Evolutionary conservation across 2,797 vertebrate genomes (phyloP).

Genomic region (Acestrorhynchus altus): DNA sequence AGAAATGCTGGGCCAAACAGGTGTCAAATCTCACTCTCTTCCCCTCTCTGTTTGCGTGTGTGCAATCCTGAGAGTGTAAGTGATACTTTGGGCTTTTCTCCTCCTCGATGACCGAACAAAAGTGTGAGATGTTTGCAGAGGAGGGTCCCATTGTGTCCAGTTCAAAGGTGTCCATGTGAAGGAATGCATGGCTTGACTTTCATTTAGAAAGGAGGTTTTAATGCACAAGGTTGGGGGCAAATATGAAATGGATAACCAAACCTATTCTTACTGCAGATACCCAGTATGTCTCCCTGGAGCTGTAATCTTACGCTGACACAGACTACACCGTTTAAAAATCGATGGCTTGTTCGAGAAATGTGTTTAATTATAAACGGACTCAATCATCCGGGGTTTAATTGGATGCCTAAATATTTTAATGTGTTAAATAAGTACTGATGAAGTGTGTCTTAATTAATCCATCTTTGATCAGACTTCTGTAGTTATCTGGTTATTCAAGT

Average conservation of each 20-base stretch:
- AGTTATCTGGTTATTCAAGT: no score
- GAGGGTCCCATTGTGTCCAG: constrained; percentile 77
- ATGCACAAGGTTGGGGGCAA: constrained; percentile 70
- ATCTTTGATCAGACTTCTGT: no score
- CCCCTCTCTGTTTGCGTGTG: constrained; percentile 61
- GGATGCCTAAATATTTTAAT: no score
- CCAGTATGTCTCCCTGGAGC: constrained; percentile 44
- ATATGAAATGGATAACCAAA: constrained; percentile 75
- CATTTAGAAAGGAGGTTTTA: constrained; percentile 80
- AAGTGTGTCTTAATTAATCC: no score
- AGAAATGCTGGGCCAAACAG: constrained; percentile 57
- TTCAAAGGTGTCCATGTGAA: constrained; percentile 78
- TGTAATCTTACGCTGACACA: constrained; percentile 43
- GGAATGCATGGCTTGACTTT: constrained; percentile 72
- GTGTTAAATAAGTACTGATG: no score
- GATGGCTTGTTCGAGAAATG: no score
- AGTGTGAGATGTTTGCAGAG: constrained; percentile 73
- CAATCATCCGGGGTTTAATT: no score
- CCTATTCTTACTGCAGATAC: constrained; percentile 48
- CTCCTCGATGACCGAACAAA: constrained; percentile 75
- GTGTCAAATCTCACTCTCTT: constrained; percentile 57
- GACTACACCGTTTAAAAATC: constrained; percentile 17
- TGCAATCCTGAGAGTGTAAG: constrained; percentile 62
- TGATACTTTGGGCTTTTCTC: constrained; percentile 66
- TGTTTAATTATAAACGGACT: no score